Evolutionary conservation across 2,888 invertebrate species (phyloP).

Genomic region (Apodemia hepburni): DNA sequence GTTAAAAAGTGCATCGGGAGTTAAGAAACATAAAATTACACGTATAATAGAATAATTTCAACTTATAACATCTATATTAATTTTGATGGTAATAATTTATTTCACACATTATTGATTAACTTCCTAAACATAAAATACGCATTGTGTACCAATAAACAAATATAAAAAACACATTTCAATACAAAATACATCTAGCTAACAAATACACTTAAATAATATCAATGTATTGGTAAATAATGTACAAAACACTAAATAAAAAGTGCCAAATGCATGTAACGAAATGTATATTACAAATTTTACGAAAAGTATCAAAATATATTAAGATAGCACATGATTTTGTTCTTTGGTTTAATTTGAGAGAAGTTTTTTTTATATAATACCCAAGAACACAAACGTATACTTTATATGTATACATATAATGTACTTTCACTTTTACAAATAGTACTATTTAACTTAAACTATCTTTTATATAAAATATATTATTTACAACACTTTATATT

Average conservation of each 20-base stretch:
- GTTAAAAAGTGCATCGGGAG: too few relatives aligned
- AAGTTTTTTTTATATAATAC: conserved; percentile 31
- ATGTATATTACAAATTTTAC: conserved; percentile 3
- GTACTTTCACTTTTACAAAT: conserved; percentile 9
- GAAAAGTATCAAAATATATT: conserved; percentile 19
- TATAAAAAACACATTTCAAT: background rate
- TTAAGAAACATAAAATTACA: too few relatives aligned
- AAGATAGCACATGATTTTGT: conserved; percentile 44
- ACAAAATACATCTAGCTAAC: conserved; percentile 8
- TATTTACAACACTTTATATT: conserved; percentile 1
- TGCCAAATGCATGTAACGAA: conserved; percentile 7
- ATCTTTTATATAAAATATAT: conserved; percentile 9
- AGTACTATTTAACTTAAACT: background rate
- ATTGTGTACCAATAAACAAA: conserved; percentile 7
- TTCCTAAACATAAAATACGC: background rate
- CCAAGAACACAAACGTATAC: conserved; percentile 7
- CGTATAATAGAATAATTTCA: too few relatives aligned
- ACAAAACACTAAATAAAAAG: background rate
- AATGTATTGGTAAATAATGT: conserved; percentile 15
- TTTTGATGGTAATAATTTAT: too few relatives aligned
- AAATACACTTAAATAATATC: conserved; percentile 17
- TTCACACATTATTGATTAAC: too few relatives aligned
- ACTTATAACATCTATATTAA: too few relatives aligned
- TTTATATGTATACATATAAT: conserved; percentile 12
- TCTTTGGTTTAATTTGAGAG: conserved; percentile 56